These are phyloP conservation scores for Bilobella aurantiaca DNA, from an alignment of 1,140 invertebrate genomes.

Conservation along the genomic window DNA sequence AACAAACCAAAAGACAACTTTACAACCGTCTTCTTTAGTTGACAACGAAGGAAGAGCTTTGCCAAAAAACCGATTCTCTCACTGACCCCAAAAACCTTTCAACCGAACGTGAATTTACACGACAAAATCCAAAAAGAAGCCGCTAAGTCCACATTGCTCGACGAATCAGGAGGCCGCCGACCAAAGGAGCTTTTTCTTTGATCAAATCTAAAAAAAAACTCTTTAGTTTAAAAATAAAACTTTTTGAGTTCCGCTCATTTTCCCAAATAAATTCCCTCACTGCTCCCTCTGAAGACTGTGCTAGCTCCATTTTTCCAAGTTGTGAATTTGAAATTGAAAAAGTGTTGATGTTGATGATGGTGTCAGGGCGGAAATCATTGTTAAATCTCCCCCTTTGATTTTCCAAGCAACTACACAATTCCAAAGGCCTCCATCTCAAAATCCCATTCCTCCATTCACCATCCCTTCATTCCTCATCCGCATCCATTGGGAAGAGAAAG, in stretches of 20 bases:
- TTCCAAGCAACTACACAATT: slow-evolving; percentile 2
- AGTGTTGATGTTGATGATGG: too few species aligned
- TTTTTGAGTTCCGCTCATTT: too few species aligned
- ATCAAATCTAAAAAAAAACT: not conserved
- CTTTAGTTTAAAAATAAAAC: not conserved
- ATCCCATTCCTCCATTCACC: not conserved
- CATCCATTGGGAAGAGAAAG: not conserved
- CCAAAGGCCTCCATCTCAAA: not conserved
- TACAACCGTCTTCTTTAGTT: too few species aligned
- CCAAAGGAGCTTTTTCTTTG: too few species aligned
- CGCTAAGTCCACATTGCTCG: too few species aligned
- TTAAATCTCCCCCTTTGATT: not conserved
- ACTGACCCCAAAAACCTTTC: not conserved
- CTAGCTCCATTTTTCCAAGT: too few species aligned
- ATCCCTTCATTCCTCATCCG: not conserved
- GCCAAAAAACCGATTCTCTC: too few species aligned
- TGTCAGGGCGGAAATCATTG: not conserved
- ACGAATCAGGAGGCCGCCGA: not conserved
- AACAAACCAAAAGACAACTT: not conserved
- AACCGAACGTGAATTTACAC: too few species aligned
- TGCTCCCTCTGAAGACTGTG: too few species aligned
- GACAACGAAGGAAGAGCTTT: too few species aligned
- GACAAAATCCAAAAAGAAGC: too few species aligned
- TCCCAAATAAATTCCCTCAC: not conserved
- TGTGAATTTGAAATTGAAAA: not conserved